Evolutionary conservation across 2,888 invertebrate genomes (phyloP), one percentile per base, ranked within the genome.

Genomic region (Aquatica leii): DNA sequence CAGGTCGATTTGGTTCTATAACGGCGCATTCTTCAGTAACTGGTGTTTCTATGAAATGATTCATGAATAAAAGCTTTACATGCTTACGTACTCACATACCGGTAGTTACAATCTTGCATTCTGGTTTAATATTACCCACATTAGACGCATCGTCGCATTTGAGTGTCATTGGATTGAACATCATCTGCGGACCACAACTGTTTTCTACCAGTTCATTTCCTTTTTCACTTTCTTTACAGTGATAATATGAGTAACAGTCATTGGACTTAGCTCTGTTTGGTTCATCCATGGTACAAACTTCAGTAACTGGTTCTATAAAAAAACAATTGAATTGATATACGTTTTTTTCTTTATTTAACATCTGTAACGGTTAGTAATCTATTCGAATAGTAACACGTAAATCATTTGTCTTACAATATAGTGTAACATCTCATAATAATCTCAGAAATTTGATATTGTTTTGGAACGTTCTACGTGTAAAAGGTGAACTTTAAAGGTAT

Each of bases 211-310:
- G 70, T 62, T 76, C 63, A 34, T 77, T 73, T 1, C 68, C 70
- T 37, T 68, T 40, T 2, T 69, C 63, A 20, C 80, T 80, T 0
- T 86, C 86, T 0, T 83, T 81, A 65, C 92, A 93, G 60, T 92
- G 89, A 75, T 88, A 87, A 81, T 90, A 93, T 74, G 86, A 83
- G 69, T 83, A 82, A 74, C 93, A 93, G 78, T 91, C 87, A 0
- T 80, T 83, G 0, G 87, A 86, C 78, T 14, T 8, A 1, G 41
- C 15, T 12, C 41, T 14, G 8, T 43, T 43, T 8, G 41, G 15
- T 8, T 43, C 41, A 1, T 14, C 4, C n/a, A 43, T 43, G 14
- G 14, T 8, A 43, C 41, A 43, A 43, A 43, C 17, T 43, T 43
- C 12, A 8, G 41, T 17, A 8, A 17, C 14, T 14, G 41, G 14